A percentile compares a stretch with the other conserved stretches of the same genome.
Evolutionary conservation across 2,797 vertebrate species (phyloP).

Genomic region (Enteromius afrohamiltoni): DNA sequence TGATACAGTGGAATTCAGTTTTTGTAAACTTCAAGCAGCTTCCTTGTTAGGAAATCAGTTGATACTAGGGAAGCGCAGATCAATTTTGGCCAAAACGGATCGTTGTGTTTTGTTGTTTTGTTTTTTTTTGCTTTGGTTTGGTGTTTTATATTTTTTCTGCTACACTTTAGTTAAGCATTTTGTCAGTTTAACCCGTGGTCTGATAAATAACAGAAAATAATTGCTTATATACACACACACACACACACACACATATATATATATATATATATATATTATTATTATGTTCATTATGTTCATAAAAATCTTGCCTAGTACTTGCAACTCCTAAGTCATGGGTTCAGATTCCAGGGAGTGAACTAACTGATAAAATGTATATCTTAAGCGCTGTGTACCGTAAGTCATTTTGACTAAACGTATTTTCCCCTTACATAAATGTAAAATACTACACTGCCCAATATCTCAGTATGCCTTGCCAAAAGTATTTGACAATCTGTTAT

Average conservation of each 20-base stretch:
- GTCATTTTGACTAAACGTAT: neutral
- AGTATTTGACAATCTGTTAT: conserved; percentile 56
- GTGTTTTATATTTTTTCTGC: neutral
- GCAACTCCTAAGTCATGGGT: neutral
- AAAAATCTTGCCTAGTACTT: neutral
- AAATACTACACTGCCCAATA: neutral
- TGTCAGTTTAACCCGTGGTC: neutral
- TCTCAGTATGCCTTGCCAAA: neutral
- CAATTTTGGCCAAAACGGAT: neutral
- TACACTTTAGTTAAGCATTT: neutral
- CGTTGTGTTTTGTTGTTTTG: neutral
- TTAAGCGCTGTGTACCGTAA: neutral
- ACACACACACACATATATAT: no score
- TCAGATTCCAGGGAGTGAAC: neutral
- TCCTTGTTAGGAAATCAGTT: conserved; percentile 3
- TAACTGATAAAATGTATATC: neutral
- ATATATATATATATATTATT: no score
- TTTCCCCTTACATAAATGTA: neutral
- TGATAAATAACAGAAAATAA: neutral
- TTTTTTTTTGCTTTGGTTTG: neutral
- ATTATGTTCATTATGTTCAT: neutral
- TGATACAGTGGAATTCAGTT: conserved; percentile 25
- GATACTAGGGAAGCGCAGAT: neutral
- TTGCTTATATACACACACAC: no score
- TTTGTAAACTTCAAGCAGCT: conserved; percentile 21